These are phyloP conservation scores for Palythoa grandis DNA, from an alignment of 92 coral and sea anemone species.

Conservation along the genomic window DNA sequence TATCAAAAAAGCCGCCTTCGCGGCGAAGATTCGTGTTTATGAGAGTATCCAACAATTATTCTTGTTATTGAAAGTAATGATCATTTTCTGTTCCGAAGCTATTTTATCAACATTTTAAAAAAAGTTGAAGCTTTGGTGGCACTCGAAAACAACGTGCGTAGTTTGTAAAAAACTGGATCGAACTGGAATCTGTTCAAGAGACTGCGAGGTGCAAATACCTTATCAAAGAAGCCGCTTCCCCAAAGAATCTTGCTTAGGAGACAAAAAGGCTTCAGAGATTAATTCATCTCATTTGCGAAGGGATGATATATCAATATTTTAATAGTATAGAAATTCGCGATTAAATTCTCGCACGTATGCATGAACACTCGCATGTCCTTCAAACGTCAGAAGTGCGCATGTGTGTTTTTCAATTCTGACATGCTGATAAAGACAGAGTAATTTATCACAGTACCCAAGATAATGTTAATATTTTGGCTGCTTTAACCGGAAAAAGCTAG, in stretches of 20 bases:
- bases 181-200: background rate
- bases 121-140: too few species aligned
- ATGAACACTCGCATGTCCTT: background rate
- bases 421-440: background rate
- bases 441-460: background rate
- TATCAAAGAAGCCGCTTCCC: slow-evolving; percentile 3
- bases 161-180: background rate
- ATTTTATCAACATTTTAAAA: background rate
- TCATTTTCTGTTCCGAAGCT: background rate
- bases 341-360: background rate
- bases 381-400: background rate
- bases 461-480: background rate
- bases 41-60: too few species aligned
- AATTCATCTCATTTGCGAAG: background rate
- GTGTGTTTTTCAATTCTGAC: background rate
- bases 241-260: background rate
- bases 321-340: background rate
- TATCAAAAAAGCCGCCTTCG: too few species aligned
- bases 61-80: background rate
- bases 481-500: background rate
- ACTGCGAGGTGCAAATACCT: background rate
- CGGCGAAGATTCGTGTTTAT: too few species aligned
- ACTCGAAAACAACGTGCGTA: background rate
- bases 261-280: background rate
- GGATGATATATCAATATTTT: slow-evolving; percentile 10